These are phyloP conservation scores for Eupithecia vulgata DNA, from an alignment of 2,888 invertebrate genomes.

Conservation along the genomic window DNA sequence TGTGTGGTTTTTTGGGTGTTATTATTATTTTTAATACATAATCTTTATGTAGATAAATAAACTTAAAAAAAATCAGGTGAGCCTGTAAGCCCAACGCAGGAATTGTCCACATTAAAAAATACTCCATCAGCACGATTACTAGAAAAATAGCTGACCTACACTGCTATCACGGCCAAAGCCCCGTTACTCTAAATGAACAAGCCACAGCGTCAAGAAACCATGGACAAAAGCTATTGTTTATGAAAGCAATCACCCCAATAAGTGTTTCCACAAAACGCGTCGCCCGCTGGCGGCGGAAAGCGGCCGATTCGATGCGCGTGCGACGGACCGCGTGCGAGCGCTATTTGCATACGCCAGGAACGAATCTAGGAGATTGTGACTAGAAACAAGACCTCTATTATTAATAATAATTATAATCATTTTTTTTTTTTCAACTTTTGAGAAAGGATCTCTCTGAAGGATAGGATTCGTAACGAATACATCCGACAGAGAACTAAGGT, in stretches of 20 bases:
- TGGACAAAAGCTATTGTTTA: conserved; percentile 82
- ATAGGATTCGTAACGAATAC: no score
- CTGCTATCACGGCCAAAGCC: conserved; percentile 62
- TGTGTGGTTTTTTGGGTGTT: no score
- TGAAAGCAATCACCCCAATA: conserved; percentile 84
- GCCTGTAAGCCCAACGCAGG: no score
- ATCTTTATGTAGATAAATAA: no score
- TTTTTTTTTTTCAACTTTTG: no score
- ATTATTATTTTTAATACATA: no score
- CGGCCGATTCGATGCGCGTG: conserved; percentile 82
- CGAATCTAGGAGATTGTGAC: conserved; percentile 6
- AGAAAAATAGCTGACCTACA: conserved; percentile 51
- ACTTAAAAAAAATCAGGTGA: no score
- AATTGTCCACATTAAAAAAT: background rate
- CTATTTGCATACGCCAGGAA: conserved; percentile 69
- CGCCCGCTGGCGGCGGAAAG: conserved; percentile 74
- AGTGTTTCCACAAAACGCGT: conserved; percentile 81
- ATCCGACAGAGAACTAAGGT: no score
- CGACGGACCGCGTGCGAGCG: conserved; percentile 66
- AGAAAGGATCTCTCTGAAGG: no score
- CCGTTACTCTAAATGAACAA: conserved; percentile 68
- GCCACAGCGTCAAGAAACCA: conserved; percentile 65
- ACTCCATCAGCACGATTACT: conserved; percentile 23
- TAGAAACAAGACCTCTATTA: no score
- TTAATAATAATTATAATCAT: no score